A percentile compares a stretch with the other conserved stretches of the same genome.
These are phyloP conservation scores for Gymnoscopelus microlampas DNA, from an alignment of 2,797 vertebrate genomes.

Conservation along the genomic window DNA sequence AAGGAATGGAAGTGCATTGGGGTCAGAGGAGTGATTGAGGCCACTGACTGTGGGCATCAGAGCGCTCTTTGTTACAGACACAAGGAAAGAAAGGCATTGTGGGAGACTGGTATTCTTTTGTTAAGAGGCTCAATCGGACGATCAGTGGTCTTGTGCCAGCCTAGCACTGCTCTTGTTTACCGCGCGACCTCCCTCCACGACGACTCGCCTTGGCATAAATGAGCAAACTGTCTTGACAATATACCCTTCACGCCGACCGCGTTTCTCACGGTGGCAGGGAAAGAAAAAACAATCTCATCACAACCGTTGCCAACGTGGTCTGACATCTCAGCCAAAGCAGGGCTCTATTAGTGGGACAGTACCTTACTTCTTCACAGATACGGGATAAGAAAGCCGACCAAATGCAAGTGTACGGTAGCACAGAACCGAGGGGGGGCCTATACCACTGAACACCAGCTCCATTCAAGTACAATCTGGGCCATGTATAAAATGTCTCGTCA, in stretches of 20 bases:
- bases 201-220: slow-evolving; percentile 33
- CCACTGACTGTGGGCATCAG: slow-evolving; percentile 48
- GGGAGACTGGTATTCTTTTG: slow-evolving; percentile 51
- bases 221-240: slow-evolving; percentile 66
- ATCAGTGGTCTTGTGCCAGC: slow-evolving; percentile 69
- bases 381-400: neutral
- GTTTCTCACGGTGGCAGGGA: slow-evolving; percentile 13
- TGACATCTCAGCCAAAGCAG: neutral
- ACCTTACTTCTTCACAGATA: neutral
- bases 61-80: slow-evolving; percentile 57
- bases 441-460: neutral
- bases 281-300: neutral
- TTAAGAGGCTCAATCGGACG: slow-evolving; percentile 50
- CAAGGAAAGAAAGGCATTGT: slow-evolving; percentile 63
- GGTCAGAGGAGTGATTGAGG: slow-evolving; percentile 60
- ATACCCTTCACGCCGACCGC: slow-evolving; percentile 33
- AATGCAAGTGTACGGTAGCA: slow-evolving; percentile 6
- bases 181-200: slow-evolving; percentile 36
- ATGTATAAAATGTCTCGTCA: slow-evolving; percentile 7
- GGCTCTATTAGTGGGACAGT: neutral
- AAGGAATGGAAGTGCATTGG: slow-evolving; percentile 26
- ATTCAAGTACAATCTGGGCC: neutral
- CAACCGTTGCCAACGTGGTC: neutral
- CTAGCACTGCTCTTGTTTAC: slow-evolving; percentile 59
- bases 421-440: neutral